Conservation (phyloP, 2,797 vertebrate genomes). For the Ceryle rudis region DNA sequence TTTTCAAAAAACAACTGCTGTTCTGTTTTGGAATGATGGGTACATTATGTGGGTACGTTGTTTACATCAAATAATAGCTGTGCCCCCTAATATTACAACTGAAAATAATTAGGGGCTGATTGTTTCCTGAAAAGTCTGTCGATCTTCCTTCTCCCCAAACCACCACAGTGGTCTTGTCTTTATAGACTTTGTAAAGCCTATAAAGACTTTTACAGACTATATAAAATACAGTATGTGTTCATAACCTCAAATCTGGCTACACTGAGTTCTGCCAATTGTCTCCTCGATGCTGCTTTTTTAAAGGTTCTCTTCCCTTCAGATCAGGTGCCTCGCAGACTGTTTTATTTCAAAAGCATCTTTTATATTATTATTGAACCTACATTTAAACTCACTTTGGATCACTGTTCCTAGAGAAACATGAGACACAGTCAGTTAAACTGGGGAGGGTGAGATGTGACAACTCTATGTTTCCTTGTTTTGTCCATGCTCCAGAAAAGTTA, state of each 20-base stretch:
- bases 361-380: background rate
- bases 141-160: background rate
- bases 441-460: background rate
- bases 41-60: accelerated
- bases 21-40: background rate
- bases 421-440: background rate
- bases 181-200: background rate
- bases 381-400: background rate
- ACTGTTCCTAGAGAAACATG: background rate
- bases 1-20: background rate
- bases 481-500: background rate
- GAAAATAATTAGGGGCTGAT: background rate
- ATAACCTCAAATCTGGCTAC: background rate
- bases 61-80: background rate
- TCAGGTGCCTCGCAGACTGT: background rate
- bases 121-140: background rate
- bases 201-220: background rate
- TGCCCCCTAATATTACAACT: background rate
- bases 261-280: background rate
- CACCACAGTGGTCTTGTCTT: background rate
- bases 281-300: background rate
- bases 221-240: background rate
- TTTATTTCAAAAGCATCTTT: background rate
- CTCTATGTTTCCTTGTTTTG: background rate
- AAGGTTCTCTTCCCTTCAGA: background rate